phyloP scores from a whole-genome alignment of 2,113 vertebrate species.

The Regulus satrapa region DNA sequence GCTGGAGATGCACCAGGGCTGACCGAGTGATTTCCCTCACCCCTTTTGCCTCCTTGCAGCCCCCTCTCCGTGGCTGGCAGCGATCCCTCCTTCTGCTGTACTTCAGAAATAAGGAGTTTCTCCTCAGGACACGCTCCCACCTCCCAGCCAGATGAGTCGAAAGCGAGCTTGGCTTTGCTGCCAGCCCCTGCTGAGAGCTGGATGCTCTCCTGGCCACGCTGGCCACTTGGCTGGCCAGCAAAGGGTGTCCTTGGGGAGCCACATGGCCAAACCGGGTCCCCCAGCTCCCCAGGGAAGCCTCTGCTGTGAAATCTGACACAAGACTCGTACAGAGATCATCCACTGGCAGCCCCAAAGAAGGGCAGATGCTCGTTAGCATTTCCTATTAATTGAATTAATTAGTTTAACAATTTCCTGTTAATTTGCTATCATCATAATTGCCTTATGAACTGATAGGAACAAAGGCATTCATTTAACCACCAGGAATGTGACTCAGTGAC shows the following conservation, averaged over 20 bases:
- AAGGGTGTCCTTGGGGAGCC: rapidly evolving
- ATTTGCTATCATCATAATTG: background rate
- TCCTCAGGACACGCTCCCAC: background rate
- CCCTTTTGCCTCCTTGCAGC: background rate
- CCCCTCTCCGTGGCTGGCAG: background rate
- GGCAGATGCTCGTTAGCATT: background rate
- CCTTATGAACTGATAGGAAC: background rate
- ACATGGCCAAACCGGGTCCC: background rate
- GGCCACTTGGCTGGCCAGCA: background rate
- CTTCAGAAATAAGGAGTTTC: background rate
- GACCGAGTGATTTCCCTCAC: background rate
- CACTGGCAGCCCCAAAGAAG: background rate
- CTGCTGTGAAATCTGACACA: rapidly evolving
- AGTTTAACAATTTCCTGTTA: background rate
- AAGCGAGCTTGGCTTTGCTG: background rate
- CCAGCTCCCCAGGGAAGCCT: background rate
- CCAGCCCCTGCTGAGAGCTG: background rate
- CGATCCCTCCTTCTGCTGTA: rapidly evolving
- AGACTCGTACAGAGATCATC: rapidly evolving
- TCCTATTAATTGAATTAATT: background rate
- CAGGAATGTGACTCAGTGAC: background rate
- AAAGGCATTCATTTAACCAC: background rate
- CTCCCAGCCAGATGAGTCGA: background rate
- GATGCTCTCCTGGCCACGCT: rapidly evolving
- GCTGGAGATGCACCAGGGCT: background rate